phyloP scores from a whole-genome alignment of 2,797 vertebrate genomes.

The Cheracebus regulus region DNA sequence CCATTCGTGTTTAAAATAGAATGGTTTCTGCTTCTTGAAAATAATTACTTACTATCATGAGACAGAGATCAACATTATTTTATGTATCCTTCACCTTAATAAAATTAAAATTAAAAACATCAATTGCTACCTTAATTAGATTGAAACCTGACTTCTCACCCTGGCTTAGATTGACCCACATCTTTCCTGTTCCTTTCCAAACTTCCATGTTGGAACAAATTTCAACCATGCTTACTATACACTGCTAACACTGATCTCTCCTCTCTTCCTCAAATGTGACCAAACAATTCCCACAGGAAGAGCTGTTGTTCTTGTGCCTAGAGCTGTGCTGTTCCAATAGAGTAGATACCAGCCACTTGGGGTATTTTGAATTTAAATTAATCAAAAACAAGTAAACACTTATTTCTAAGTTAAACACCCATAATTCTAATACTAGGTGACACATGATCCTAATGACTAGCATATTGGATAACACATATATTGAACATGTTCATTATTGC shows the following conservation, averaged over 20 bases:
- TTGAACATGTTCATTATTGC: neutral
- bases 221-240: neutral
- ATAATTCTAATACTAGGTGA: neutral
- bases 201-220: neutral
- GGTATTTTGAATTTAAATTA: neutral
- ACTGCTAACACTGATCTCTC: neutral
- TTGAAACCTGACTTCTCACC: neutral
- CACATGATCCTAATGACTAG: neutral
- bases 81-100: neutral
- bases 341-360: neutral
- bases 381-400: neutral
- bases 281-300: neutral
- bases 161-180: neutral
- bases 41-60: neutral
- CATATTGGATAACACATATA: neutral
- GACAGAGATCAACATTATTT: neutral
- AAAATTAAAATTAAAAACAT: neutral
- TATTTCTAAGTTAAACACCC: neutral
- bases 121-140: neutral
- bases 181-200: neutral
- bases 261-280: neutral
- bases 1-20: neutral
- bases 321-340: neutral
- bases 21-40: neutral
- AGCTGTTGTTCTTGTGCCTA: neutral